Base-by-base conservation (phyloP, 2,888 invertebrate genomes). In the Lordiphosa andalusiaca region DNA sequence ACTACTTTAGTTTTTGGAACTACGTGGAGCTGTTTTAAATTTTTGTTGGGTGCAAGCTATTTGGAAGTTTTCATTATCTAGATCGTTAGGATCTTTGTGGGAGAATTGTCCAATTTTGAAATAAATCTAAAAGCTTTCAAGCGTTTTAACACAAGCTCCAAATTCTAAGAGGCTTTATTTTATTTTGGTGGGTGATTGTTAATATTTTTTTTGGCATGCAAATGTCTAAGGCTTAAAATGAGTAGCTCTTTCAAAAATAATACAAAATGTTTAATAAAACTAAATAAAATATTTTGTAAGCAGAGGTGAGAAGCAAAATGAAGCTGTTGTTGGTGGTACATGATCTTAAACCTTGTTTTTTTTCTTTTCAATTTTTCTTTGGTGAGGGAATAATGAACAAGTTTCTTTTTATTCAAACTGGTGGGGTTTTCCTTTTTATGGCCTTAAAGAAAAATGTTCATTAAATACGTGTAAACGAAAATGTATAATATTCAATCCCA, bases 401-500 rank as follows among this genome's bases (percentile, higher is more conserved):
- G 69, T 85, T 80, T 78, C 87, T 86, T 86, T 84, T 69, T 46
- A 58, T 48, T 52, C 57, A 54, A 63, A 37, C 44, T 40, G 41
- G 19, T 53, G 36, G 40, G 40, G 50, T 49, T 51, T 44, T 58
- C 49, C 49, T 60, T 39, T 69, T 69, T 61, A 69, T 67, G 63
- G 67, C 71, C 71, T 75, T 81, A 87, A 87, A 88, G 85, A 81
- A 86, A 83, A 86, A 74, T 88, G 88, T 89, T 88, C 89, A 87
- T 87, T 88, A 88, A 88, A 88, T 88, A 89, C 89, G 88, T 88
- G 90, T 90, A 90, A 88, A 90, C 90, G 90, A 89, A 90, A 90
- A 90, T 90, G 90, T 90, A 90, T 89, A 90, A 90, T 90, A 89
- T 89, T 89, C 89, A 89, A 89, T 89, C 89, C 89, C 88, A 89